Conservation (phyloP, 2,888 invertebrate genomes). For the Sesamia inferens region DNA sequence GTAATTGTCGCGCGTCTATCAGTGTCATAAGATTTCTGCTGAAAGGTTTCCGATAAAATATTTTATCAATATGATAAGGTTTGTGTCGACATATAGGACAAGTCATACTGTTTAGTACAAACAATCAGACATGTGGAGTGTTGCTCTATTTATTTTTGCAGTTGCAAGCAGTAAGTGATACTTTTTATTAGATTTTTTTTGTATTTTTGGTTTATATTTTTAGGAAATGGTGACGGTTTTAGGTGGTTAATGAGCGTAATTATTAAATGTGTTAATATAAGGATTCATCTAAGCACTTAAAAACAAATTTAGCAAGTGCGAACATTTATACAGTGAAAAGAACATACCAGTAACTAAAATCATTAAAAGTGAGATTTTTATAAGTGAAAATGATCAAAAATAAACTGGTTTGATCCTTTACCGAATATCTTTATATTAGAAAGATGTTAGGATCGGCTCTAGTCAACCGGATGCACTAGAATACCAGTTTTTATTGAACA, state of each 20-base stretch:
- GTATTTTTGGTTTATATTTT: not conserved
- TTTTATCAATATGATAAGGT: constrained; percentile 63
- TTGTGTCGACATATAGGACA: constrained; percentile 61
- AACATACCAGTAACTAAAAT: not conserved
- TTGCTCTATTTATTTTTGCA: constrained; percentile 53
- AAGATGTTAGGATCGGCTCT: too few species aligned
- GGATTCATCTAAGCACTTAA: constrained; percentile 5
- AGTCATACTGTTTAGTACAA: constrained; percentile 42
- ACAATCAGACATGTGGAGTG: constrained; percentile 68
- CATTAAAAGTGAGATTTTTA: not conserved
- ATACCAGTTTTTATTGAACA: too few species aligned
- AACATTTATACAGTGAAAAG: not conserved
- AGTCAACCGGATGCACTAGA: too few species aligned
- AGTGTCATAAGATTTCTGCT: constrained; percentile 26
- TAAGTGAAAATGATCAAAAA: too few species aligned
- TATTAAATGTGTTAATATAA: not conserved
- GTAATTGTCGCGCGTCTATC: constrained; percentile 4
- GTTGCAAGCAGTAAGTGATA: constrained; percentile 63
- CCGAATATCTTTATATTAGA: too few species aligned
- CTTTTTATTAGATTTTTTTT: not conserved
- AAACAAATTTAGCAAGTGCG: not conserved
- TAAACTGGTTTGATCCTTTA: too few species aligned
- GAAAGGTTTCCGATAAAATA: constrained; percentile 59
- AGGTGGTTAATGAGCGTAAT: not conserved
- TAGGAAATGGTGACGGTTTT: not conserved